Conservation (phyloP, 1,140 invertebrate genomes). For the Trachelipus rathkii region DNA sequence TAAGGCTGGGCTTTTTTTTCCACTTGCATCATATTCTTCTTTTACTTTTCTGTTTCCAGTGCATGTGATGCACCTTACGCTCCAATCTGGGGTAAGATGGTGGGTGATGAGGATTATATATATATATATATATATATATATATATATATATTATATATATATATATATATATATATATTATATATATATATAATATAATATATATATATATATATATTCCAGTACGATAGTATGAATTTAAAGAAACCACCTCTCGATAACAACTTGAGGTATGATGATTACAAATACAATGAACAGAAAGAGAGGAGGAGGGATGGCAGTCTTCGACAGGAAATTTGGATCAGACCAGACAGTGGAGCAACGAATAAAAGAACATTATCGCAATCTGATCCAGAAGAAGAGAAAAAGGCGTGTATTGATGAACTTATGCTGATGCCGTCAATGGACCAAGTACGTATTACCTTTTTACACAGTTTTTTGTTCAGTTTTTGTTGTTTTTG, state of each 20-base stretch:
- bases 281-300: conserved; percentile 57
- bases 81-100: too few relatives aligned
- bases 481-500: too few relatives aligned
- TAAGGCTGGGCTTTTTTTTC: too few relatives aligned
- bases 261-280: conserved; percentile 59
- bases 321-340: conserved; percentile 70
- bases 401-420: conserved; percentile 52
- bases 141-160: too few relatives aligned
- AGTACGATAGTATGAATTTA: background rate
- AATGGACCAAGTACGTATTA: conserved; percentile 30
- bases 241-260: conserved; percentile 46
- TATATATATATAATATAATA: too few relatives aligned
- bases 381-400: conserved; percentile 50
- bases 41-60: too few relatives aligned
- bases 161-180: too few relatives aligned
- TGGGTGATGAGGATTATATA: too few relatives aligned
- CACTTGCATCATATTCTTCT: too few relatives aligned
- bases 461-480: too few relatives aligned
- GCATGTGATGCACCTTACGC: too few relatives aligned
- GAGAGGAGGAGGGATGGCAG: conserved; percentile 54
- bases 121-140: too few relatives aligned
- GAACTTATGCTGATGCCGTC: conserved; percentile 45
- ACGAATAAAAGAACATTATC: conserved; percentile 63
- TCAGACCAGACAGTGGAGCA: conserved; percentile 66
- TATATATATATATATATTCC: background rate